Evolutionary conservation across 2,113 vertebrate species (phyloP).

Genomic region (Hyla sarda): DNA sequence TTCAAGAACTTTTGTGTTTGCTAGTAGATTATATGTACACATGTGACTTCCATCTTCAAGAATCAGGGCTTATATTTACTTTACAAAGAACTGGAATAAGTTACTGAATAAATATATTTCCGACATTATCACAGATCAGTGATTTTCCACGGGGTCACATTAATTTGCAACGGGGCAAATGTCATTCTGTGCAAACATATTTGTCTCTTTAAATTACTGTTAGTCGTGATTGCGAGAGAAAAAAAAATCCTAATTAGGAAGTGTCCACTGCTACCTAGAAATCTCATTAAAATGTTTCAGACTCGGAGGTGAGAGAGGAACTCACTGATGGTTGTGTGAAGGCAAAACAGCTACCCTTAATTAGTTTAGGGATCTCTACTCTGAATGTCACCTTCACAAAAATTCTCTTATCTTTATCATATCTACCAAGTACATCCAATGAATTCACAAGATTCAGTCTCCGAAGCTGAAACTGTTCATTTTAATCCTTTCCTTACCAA

Average conservation of each 20-base stretch:
- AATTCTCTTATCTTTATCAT: slow-evolving; percentile 29
- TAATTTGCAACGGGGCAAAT: slow-evolving; percentile 22
- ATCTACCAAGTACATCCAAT: neutral
- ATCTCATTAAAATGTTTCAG: slow-evolving; percentile 57
- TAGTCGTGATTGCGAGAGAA: slow-evolving; percentile 28
- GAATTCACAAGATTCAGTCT: neutral
- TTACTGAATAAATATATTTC: slow-evolving; percentile 41
- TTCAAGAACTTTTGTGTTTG: neutral
- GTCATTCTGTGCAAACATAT: slow-evolving; percentile 26
- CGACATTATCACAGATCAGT: slow-evolving; percentile 6
- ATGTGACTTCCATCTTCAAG: neutral
- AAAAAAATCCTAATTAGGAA: slow-evolving; percentile 49
- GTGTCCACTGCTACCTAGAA: slow-evolving; percentile 43
- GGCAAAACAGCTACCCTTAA: slow-evolving; percentile 18
- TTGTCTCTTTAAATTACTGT: slow-evolving; percentile 52
- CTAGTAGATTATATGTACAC: neutral
- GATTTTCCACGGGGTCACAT: slow-evolving; percentile 23
- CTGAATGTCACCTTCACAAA: slow-evolving; percentile 55
- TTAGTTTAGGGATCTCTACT: slow-evolving; percentile 42
- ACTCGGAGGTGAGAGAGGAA: slow-evolving; percentile 37
- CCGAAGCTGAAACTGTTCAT: neutral
- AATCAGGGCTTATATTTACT: neutral
- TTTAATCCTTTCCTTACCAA: neutral
- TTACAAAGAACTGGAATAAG: slow-evolving; percentile 3
- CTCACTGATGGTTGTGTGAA: slow-evolving; percentile 4